A percentile compares a stretch with the other conserved stretches of the same genome.
phyloP scores from a whole-genome alignment of 2,888 invertebrate species.

The Choreutis nemorana region DNA sequence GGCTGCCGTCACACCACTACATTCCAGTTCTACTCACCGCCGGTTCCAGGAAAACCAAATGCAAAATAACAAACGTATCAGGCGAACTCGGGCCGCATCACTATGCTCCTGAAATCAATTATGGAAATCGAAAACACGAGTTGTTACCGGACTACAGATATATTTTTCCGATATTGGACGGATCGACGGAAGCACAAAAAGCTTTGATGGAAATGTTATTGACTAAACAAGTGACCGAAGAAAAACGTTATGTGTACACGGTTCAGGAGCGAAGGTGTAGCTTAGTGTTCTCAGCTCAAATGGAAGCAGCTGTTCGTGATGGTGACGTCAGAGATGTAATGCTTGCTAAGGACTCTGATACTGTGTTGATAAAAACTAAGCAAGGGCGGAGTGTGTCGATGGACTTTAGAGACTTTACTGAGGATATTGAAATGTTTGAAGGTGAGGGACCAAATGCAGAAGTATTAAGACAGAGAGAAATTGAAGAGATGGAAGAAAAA shows the following conservation, averaged over 20 bases:
- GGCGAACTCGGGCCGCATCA: slow-evolving; percentile 70
- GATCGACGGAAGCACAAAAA: slow-evolving; percentile 72
- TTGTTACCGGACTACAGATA: slow-evolving; percentile 75
- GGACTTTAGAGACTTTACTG: slow-evolving; percentile 69
- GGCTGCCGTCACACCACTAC: slow-evolving; percentile 78
- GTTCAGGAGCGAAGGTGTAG: slow-evolving; percentile 78
- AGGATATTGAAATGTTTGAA: slow-evolving; percentile 69
- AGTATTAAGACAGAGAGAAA: slow-evolving; percentile 69
- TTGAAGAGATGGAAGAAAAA: slow-evolving; percentile 58
- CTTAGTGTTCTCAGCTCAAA: slow-evolving; percentile 75
- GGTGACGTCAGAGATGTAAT: slow-evolving; percentile 81
- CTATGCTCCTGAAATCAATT: slow-evolving; percentile 66
- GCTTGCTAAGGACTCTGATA: slow-evolving; percentile 79
- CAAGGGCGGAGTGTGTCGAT: slow-evolving; percentile 79
- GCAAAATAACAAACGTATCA: slow-evolving; percentile 71
- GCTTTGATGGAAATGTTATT: slow-evolving; percentile 68
- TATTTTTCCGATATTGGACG: slow-evolving; percentile 76
- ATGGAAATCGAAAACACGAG: slow-evolving; percentile 74
- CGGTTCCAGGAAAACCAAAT: slow-evolving; percentile 58
- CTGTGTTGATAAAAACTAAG: slow-evolving; percentile 75
- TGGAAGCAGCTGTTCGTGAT: slow-evolving; percentile 79
- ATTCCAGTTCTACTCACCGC: slow-evolving; percentile 75
- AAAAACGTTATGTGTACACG: slow-evolving; percentile 75
- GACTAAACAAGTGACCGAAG: slow-evolving; percentile 64
- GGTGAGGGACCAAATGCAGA: slow-evolving; percentile 76